phyloP scores from a whole-genome alignment of 1,140 invertebrate species.

The Chironomus tepperi region DNA sequence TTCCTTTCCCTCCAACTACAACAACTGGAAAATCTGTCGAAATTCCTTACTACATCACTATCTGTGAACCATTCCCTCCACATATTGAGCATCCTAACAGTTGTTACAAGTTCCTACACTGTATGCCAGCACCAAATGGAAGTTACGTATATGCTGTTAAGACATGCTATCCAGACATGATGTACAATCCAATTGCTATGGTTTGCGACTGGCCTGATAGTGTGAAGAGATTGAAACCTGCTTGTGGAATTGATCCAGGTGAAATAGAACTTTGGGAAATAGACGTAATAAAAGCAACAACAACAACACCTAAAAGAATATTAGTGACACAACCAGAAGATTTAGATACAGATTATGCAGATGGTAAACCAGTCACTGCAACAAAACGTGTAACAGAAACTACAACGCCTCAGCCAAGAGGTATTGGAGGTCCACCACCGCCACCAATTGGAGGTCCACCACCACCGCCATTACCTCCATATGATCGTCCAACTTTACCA shows the following conservation, averaged over 20 bases:
- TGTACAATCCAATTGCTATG: constrained; percentile 48
- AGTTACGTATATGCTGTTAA: constrained; percentile 37
- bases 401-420: neutral
- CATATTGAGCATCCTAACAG: constrained; percentile 41
- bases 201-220: constrained; percentile 49
- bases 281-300: neutral
- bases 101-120: constrained; percentile 48
- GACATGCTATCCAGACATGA: constrained; percentile 42
- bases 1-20: neutral
- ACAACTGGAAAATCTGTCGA: neutral
- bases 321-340: neutral
- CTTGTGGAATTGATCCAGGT: constrained; percentile 39
- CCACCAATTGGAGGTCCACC: too few relatives aligned
- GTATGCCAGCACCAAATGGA: constrained; percentile 29
- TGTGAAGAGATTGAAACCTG: constrained; percentile 45
- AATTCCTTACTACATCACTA: constrained; percentile 26
- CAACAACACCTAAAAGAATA: neutral
- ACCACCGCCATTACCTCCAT: too few relatives aligned
- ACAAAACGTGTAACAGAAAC: neutral
- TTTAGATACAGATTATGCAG: too few relatives aligned
- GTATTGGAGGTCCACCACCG: too few relatives aligned
- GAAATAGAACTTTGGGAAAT: constrained; percentile 14
- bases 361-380: neutral
- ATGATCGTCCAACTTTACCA: too few relatives aligned
- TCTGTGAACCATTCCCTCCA: constrained; percentile 39